These are phyloP conservation scores for Dallia pectoralis DNA, from an alignment of 2,797 vertebrate genomes.

Conservation along the genomic window DNA sequence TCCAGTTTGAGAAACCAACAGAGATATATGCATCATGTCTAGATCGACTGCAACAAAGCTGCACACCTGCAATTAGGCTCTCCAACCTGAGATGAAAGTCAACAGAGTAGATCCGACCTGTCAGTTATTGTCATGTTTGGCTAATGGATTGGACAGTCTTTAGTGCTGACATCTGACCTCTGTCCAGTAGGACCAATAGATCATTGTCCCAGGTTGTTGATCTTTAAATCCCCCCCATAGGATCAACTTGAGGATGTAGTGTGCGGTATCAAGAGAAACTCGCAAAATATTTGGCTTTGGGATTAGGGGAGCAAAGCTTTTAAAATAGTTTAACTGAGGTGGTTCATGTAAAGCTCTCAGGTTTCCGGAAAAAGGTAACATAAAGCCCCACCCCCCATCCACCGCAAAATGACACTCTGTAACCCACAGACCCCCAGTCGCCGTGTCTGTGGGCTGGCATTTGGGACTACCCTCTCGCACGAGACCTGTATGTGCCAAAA, in stretches of 20 bases:
- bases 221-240: conserved; percentile 39
- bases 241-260: conserved; percentile 32
- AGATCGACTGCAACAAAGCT: not conserved
- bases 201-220: conserved; percentile 27
- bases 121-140: conserved; percentile 12
- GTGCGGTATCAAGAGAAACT: conserved; percentile 38
- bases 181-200: conserved; percentile 16
- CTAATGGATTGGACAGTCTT: conserved; percentile 13
- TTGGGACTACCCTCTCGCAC: not conserved
- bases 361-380: conserved; percentile 37
- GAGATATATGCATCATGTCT: not conserved
- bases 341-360: conserved; percentile 24
- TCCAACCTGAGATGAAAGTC: not conserved
- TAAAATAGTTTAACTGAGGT: conserved; percentile 27
- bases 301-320: conserved; percentile 46
- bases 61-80: conserved; percentile 5
- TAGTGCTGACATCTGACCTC: conserved; percentile 5
- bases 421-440: not conserved
- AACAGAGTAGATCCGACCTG: conserved; percentile 4
- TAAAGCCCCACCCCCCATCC: not conserved
- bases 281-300: conserved; percentile 48
- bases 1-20: not conserved
- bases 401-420: not conserved
- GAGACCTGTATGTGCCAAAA: conserved; percentile 8
- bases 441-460: not conserved